Base-by-base conservation (phyloP, 1,140 invertebrate genomes). In the Acromyrmex echinatior region DNA sequence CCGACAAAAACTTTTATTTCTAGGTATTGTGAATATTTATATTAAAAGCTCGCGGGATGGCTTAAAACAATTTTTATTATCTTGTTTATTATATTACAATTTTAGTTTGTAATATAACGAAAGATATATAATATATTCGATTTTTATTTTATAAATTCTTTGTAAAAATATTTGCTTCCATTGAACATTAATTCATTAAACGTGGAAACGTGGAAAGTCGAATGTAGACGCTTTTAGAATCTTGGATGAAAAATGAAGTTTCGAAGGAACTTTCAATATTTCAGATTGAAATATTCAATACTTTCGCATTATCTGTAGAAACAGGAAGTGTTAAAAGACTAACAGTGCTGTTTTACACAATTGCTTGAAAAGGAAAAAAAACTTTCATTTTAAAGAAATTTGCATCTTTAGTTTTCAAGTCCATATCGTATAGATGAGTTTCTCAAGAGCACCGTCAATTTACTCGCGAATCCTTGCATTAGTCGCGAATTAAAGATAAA, bases 361-460 rank as follows among this genome's bases (percentile, higher is more conserved):
- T 68, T 12, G 31, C n/a, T 76, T 39, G 4, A 56, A 31, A 51
- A 51, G 16, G 14, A 18, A 12, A 7, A 68, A 1, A 25, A 31
- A 31, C 53, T 39, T 39, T 49, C 49, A 10, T 66, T 79, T 79
- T 10, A 5, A 49, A 18, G 12, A 2, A 65, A 12, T 16, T 66
- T 31, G 14, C 28, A 53, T 14, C 65, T 68, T 68, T 21, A 49
- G 7, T 77, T 77, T 21, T 58, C 62, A 53, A 68, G 31, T 80
- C 14, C n/a, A 80, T 68, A 63, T 78, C 35, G 63, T 68, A 66
- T n/a, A 3, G 45, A 79, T 49, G 49, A 80, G 49, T 80, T 78
- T 45, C 58, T 78, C 25, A 16, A 49, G 39, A 62, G 4, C 16
- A 78, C 14, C 49, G 39, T 79, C 62, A 68, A 51, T 10, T 45